These are phyloP conservation scores for Ennomos erosarius DNA, from an alignment of 2,888 invertebrate genomes.

Conservation along the genomic window DNA sequence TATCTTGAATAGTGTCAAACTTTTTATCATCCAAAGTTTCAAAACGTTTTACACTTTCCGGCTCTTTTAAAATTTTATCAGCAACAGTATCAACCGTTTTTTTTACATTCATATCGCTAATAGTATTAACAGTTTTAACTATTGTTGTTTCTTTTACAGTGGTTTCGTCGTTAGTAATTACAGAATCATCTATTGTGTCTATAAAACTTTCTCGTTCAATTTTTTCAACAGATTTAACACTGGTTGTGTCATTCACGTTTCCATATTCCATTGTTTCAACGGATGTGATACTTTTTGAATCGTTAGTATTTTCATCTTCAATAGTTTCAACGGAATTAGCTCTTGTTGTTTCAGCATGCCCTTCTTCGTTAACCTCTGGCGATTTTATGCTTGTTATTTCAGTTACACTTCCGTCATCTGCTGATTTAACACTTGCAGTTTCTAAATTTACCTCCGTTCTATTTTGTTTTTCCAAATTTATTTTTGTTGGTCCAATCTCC, in stretches of 20 bases:
- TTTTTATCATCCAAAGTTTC: no score
- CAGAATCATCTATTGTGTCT: no score
- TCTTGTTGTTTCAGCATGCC: no score
- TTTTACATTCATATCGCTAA: no score
- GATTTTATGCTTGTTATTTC: conserved; percentile 19
- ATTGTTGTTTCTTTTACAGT: no score
- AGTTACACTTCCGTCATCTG: conserved; percentile 6
- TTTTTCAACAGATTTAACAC: conserved; percentile 2
- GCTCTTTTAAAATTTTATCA: no score
- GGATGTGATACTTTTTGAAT: not conserved
- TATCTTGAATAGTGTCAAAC: no score
- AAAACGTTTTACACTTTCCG: no score
- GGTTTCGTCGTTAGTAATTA: no score
- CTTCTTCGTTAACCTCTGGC: conserved; percentile 3
- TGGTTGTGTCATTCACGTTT: not conserved
- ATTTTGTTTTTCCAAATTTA: conserved; percentile 8
- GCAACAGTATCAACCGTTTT: no score
- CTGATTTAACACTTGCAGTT: conserved; percentile 7
- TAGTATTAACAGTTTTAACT: no score
- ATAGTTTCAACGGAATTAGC: not conserved
- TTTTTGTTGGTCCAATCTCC: conserved; percentile 17
- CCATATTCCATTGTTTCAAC: conserved; percentile 4
- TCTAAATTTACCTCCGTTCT: conserved; percentile 4
- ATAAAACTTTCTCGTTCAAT: not conserved
- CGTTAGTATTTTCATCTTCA: conserved; percentile 5